Base-by-base conservation (phyloP, 2,888 invertebrate genomes). In the Microctonus aethiopoides region DNA sequence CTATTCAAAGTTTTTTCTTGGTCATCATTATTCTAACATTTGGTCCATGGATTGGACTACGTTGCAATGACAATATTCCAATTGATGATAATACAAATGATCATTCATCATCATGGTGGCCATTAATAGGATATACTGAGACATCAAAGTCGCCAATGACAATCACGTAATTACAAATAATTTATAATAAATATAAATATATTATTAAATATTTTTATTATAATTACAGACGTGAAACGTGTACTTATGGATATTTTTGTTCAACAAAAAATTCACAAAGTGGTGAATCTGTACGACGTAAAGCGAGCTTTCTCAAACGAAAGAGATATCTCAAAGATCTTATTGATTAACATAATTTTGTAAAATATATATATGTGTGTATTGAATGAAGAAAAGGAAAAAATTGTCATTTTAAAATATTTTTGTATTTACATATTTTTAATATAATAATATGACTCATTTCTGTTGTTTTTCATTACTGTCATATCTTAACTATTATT, bases 1-100 rank as follows among this genome's bases (percentile, higher is more conserved):
- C 66, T 11, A 68, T 74, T 26, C 76, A 77, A 67, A 74, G 77
- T 46, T 52, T 77, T 3, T 68, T 76, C 57, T 64, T 78, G 52
- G 74, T 73, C 5, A 73, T 71, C 41, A 62, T 75, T 11, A 77
- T 77, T 22, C 56, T 78, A 11, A 72, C 70, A 54, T 62, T 77
- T 51, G 71, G 74, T 13, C 72, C 75, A 7, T 78, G 77, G 75
- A 64, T 77, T 41, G 75, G 73, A 60, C 59, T 70, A 10, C 70
- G 68, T 9, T 71, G 67, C 70, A 75, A 73, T 51, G 69, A 72
- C 34, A 70, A 68, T 70, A 41, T 70, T 41, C 56, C 68, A 34
- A 16, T 54, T n/a, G 56, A 57, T 41, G 41, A 51, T 13, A 65
- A 63, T 41, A 67, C 16, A 46, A 20, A 73, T 20, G 71, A 72